phyloP scores from a whole-genome alignment of 2,888 invertebrate species.

The Tineola bisselliella region DNA sequence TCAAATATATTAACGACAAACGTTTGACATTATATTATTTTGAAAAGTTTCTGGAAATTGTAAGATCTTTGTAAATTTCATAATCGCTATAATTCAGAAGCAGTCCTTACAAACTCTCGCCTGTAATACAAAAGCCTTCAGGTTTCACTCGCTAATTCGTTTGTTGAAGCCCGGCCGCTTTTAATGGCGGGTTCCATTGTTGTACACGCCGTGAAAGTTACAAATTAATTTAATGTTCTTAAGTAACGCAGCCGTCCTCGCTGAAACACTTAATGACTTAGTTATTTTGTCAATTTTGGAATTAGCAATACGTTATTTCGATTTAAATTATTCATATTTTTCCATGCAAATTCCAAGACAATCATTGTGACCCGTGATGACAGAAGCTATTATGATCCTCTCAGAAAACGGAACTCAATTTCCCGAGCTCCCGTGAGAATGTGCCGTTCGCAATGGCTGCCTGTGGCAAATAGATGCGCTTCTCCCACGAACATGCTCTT shows the following conservation, averaged over 20 bases:
- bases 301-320: background rate
- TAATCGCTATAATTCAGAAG: conserved; percentile 4
- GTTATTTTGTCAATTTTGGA: conserved; percentile 27
- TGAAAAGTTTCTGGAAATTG: background rate
- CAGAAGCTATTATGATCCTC: conserved; percentile 10
- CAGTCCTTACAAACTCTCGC: conserved; percentile 12
- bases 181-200: conserved; percentile 34
- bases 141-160: conserved; percentile 28
- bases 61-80: conserved; percentile 2
- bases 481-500: conserved; percentile 6
- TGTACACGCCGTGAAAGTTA: conserved; percentile 37
- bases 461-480: conserved; percentile 25
- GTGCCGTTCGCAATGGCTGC: conserved; percentile 22
- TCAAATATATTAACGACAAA: background rate
- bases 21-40: background rate
- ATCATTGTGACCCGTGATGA: background rate
- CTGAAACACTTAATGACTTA: conserved; percentile 36
- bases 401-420: conserved; percentile 20
- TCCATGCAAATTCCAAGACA: background rate
- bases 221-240: conserved; percentile 47
- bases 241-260: conserved; percentile 28
- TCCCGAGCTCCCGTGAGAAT: conserved; percentile 26
- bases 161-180: conserved; percentile 20
- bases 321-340: background rate
- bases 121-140: conserved; percentile 19